A percentile compares a stretch with the other conserved stretches of the same genome.
phyloP scores from a whole-genome alignment of 2,797 vertebrate species.

The Chromobotia macracanthus region DNA sequence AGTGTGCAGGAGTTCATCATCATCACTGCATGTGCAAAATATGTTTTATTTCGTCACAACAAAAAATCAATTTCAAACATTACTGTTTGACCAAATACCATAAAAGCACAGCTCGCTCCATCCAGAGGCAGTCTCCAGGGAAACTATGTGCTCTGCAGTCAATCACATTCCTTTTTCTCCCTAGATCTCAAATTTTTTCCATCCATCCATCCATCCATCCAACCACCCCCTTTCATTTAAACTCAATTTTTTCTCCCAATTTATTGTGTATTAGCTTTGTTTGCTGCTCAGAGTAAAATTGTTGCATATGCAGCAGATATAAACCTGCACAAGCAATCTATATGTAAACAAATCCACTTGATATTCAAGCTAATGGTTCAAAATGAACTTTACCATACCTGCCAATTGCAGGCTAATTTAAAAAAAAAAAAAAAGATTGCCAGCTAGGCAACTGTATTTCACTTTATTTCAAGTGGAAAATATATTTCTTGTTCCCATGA shows the following conservation, averaged over 20 bases:
- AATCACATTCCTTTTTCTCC: not conserved
- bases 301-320: not conserved
- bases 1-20: not conserved
- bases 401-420: too few species aligned
- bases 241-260: not conserved
- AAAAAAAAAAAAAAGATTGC: too few species aligned
- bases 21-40: conserved; percentile 1
- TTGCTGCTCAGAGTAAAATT: not conserved
- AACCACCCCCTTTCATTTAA: conserved; percentile 1
- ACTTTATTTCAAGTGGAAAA: too few species aligned
- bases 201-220: not conserved
- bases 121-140: conserved; percentile 38
- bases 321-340: not conserved
- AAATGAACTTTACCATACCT: too few species aligned
- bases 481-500: too few species aligned
- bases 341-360: not conserved
- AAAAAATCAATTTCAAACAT: conserved; percentile 4
- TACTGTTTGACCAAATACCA: conserved; percentile 12
- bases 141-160: conserved; percentile 32
- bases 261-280: not conserved
- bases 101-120: conserved; percentile 7
- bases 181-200: not conserved
- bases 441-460: too few species aligned
- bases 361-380: not conserved
- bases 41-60: conserved; percentile 10